Conservation (phyloP, 2,888 invertebrate species). For the Blomia tropicalis region DNA sequence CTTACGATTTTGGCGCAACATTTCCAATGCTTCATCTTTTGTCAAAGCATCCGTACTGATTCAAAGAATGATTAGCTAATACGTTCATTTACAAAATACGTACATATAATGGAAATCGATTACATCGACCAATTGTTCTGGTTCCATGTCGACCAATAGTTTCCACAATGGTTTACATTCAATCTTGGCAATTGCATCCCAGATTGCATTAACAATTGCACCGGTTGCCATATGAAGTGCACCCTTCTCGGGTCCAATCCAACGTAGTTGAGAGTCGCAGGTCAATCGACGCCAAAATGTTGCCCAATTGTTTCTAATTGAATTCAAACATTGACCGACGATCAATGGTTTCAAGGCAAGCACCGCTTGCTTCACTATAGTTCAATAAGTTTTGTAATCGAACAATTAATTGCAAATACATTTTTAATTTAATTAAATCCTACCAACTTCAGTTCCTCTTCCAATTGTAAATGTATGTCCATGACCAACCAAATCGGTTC, state of each 20-base stretch:
- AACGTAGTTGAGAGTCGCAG: constrained; percentile 74
- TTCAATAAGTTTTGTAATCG: background rate
- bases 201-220: constrained; percentile 71
- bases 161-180: constrained; percentile 75
- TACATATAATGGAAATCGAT: constrained; percentile 65
- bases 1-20: constrained; percentile 46
- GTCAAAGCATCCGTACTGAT: constrained; percentile 63
- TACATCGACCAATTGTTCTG: constrained; percentile 63
- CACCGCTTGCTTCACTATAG: constrained; percentile 53
- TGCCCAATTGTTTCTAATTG: constrained; percentile 48
- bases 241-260: constrained; percentile 84
- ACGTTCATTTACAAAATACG: constrained; percentile 29
- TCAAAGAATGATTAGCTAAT: constrained; percentile 15
- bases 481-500: constrained; percentile 48
- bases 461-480: constrained; percentile 77
- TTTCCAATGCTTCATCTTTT: constrained; percentile 57
- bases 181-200: constrained; percentile 77
- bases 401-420: constrained; percentile 3
- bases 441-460: constrained; percentile 66
- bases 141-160: constrained; percentile 60
- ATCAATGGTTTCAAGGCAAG: constrained; percentile 53
- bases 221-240: constrained; percentile 71
- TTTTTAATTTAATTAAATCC: constrained; percentile 20
- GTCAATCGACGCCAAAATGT: constrained; percentile 62
- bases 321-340: constrained; percentile 47